Conservation (phyloP, 2,888 invertebrate genomes). For the Steinernema carpocapsae region DNA sequence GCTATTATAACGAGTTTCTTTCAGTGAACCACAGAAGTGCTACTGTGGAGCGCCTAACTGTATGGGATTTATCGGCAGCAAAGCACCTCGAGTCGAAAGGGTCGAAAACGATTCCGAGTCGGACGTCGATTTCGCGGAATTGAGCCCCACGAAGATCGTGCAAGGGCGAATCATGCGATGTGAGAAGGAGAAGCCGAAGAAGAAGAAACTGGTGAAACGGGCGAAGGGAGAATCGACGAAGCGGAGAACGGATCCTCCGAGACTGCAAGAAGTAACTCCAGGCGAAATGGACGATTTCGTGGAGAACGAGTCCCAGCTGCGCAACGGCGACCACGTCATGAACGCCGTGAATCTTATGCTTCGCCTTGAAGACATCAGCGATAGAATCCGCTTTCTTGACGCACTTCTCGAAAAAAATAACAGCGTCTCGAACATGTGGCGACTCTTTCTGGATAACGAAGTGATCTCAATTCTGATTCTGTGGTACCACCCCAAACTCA, state of each 20-base stretch:
- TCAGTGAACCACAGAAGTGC: conserved; percentile 89
- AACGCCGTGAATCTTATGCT: conserved; percentile 17
- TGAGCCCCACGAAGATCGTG: conserved; percentile 6
- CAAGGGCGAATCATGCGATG: neutral
- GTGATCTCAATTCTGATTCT: neutral
- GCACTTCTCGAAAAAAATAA: conserved; percentile 6
- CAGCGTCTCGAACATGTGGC: conserved; percentile 10
- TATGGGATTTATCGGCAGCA: conserved; percentile 86
- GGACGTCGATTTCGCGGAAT: conserved; percentile 22
- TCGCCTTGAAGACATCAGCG: neutral
- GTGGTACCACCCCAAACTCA: conserved; percentile 6
- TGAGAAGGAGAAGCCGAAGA: conserved; percentile 20
- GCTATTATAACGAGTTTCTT: conserved; percentile 36
- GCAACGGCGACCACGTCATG: conserved; percentile 13
- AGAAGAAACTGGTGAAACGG: conserved; percentile 6
- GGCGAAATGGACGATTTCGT: conserved; percentile 8
- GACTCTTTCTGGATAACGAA: conserved; percentile 13
- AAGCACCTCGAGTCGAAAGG: conserved; percentile 3
- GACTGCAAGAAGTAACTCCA: neutral
- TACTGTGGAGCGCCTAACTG: conserved; percentile 87
- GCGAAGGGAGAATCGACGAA: neutral
- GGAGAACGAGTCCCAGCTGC: neutral
- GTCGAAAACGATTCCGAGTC: conserved; percentile 1
- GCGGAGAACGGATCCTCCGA: neutral
- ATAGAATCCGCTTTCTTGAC: conserved; percentile 13